A percentile compares a stretch with the other conserved stretches of the same genome.
Conservation (phyloP, 1,140 invertebrate genomes). For the Neodiprion pinetum region DNA sequence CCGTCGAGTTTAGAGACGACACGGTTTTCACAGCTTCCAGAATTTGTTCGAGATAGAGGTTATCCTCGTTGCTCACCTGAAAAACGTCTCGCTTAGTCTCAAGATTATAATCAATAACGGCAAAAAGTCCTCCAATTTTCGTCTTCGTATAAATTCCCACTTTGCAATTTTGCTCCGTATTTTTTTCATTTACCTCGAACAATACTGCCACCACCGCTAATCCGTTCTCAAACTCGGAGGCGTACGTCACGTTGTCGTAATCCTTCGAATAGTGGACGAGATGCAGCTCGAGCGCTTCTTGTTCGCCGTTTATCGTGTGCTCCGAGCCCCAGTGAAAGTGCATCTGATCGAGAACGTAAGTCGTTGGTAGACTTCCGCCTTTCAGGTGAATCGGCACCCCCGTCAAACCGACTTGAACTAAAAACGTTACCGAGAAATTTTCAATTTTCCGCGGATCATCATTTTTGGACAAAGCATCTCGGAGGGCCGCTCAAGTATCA, state of each 20-base stretch:
- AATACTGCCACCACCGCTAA: constrained; percentile 75
- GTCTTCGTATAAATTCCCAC: no score
- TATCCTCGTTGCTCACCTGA: constrained; percentile 55
- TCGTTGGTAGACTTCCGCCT: constrained; percentile 62
- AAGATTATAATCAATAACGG: constrained; percentile 43
- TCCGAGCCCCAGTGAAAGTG: constrained; percentile 85
- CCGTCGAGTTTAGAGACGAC: constrained; percentile 37
- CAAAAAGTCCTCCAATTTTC: constrained; percentile 21
- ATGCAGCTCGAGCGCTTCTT: constrained; percentile 70
- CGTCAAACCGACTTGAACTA: constrained; percentile 52
- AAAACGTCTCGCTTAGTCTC: constrained; percentile 39
- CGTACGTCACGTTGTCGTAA: constrained; percentile 65
- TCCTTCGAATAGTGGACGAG: constrained; percentile 73
- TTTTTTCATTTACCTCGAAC: constrained; percentile 64
- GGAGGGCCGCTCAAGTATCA: not conserved
- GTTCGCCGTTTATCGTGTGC: constrained; percentile 70
- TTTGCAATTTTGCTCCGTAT: no score
- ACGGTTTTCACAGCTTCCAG: constrained; percentile 53
- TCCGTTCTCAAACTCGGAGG: constrained; percentile 66
- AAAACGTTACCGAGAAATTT: constrained; percentile 41
- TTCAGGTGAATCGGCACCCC: constrained; percentile 49
- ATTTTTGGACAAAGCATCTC: not conserved
- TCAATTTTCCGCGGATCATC: not conserved
- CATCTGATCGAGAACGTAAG: constrained; percentile 71
- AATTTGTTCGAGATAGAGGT: constrained; percentile 59